These are phyloP conservation scores for Pelodiscus sinensis DNA, from an alignment of 2,113 vertebrate species.

Conservation along the genomic window DNA sequence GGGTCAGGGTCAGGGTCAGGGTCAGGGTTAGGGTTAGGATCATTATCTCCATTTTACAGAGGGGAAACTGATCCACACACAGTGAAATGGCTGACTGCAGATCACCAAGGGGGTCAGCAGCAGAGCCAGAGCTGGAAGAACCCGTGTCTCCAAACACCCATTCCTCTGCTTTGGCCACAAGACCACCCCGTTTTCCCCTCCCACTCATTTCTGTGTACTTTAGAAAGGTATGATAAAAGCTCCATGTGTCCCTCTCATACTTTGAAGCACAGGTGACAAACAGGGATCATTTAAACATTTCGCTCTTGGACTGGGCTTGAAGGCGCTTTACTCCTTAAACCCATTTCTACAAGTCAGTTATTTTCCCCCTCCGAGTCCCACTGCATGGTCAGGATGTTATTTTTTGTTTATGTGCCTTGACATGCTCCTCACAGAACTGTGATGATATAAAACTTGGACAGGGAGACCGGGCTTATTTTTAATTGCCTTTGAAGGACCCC, in stretches of 20 bases:
- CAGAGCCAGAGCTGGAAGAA: neutral
- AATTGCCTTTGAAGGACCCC: constrained; percentile 6
- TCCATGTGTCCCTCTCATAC: neutral
- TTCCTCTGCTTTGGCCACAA: neutral
- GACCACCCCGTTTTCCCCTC: neutral
- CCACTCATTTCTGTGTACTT: neutral
- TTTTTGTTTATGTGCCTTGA: constrained; percentile 79
- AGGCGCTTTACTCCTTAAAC: constrained; percentile 49
- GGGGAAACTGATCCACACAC: neutral
- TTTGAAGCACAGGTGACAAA: neutral
- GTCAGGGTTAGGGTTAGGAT: too few species aligned
- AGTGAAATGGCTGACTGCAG: neutral
- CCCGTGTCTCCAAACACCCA: neutral
- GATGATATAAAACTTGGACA: neutral
- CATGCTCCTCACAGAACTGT: constrained; percentile 74
- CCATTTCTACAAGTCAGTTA: constrained; percentile 77
- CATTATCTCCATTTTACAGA: neutral
- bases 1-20: too few species aligned
- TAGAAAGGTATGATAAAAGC: neutral
- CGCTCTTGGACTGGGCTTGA: constrained; percentile 57
- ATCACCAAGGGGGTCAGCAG: neutral
- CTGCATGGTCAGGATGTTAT: constrained; percentile 74
- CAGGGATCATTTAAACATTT: neutral
- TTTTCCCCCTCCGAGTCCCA: constrained; percentile 64
- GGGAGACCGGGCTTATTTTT: neutral